Conservation (phyloP, 1,140 invertebrate species). For the Sipha flava region DNA sequence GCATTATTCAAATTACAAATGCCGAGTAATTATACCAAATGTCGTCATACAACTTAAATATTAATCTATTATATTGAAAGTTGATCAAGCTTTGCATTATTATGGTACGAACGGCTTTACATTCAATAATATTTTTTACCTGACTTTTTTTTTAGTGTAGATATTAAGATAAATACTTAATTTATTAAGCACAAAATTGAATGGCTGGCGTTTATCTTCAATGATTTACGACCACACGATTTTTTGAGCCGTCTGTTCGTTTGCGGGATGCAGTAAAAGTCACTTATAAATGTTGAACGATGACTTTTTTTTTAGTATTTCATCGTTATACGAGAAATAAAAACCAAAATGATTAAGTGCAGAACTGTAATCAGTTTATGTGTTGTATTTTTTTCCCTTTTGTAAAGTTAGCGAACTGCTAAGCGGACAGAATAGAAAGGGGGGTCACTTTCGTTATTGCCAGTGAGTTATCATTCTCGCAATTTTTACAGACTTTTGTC, state of each 20-base stretch:
- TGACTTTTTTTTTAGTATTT: conserved; percentile 12
- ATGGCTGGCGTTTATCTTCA: not conserved
- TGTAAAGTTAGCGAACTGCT: conserved; percentile 8
- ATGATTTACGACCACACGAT: conserved; percentile 4
- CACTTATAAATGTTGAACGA: conserved; percentile 19
- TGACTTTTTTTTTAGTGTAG: not conserved
- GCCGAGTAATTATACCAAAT: too few species aligned
- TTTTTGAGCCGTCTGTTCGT: not conserved
- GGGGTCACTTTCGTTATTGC: conserved; percentile 18
- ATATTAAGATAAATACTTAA: not conserved
- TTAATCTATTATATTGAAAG: too few species aligned
- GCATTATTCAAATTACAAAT: too few species aligned
- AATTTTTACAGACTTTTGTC: conserved; percentile 32
- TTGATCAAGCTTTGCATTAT: too few species aligned
- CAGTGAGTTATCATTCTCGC: conserved; percentile 25
- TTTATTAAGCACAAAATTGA: not conserved
- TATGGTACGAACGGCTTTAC: too few species aligned
- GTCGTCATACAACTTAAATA: too few species aligned
- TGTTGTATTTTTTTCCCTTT: not conserved
- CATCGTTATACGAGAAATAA: conserved; percentile 6
- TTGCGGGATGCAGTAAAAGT: not conserved
- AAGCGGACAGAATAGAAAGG: not conserved
- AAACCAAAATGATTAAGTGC: conserved; percentile 31
- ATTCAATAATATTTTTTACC: not conserved
- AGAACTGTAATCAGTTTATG: conserved; percentile 27